These are phyloP conservation scores for Melitaea athalia DNA, from an alignment of 2,888 invertebrate species.

Conservation along the genomic window DNA sequence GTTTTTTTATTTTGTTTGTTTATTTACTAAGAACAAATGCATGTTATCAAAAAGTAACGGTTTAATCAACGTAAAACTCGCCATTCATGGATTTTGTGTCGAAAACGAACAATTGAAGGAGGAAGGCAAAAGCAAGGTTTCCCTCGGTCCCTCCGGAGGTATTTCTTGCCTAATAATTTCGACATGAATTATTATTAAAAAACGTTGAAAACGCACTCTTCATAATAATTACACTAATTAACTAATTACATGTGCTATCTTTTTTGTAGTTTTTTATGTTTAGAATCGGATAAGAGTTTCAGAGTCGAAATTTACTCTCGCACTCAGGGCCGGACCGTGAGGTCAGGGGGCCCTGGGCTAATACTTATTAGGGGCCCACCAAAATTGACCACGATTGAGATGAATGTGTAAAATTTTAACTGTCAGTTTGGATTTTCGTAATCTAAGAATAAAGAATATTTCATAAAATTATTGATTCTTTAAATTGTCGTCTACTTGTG, in stretches of 20 bases:
- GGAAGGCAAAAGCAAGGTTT: slow-evolving; percentile 49
- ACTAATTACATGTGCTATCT: slow-evolving; percentile 15
- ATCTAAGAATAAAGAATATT: too few species aligned
- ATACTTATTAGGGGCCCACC: too few species aligned
- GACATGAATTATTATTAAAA: slow-evolving; percentile 53
- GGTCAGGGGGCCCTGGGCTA: too few species aligned
- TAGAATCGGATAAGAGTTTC: background rate
- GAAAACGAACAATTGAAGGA: slow-evolving; percentile 39
- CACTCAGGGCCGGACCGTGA: too few species aligned
- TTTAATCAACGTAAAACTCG: slow-evolving; percentile 16
- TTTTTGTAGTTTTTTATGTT: background rate
- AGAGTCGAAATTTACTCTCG: background rate
- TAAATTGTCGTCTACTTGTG: too few species aligned
- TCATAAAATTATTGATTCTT: too few species aligned
- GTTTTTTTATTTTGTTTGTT: background rate
- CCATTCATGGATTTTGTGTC: slow-evolving; percentile 23
- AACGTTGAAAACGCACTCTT: slow-evolving; percentile 2
- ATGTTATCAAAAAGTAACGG: background rate
- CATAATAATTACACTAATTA: slow-evolving; percentile 3
- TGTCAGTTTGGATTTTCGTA: too few species aligned
- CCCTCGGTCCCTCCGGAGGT: slow-evolving; percentile 33
- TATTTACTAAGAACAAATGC: background rate
- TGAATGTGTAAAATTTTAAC: too few species aligned
- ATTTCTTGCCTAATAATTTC: slow-evolving; percentile 51
- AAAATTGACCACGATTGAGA: too few species aligned